Evolutionary conservation across 2,888 invertebrate species (phyloP).

Genomic region (Parnassius glacialis): DNA sequence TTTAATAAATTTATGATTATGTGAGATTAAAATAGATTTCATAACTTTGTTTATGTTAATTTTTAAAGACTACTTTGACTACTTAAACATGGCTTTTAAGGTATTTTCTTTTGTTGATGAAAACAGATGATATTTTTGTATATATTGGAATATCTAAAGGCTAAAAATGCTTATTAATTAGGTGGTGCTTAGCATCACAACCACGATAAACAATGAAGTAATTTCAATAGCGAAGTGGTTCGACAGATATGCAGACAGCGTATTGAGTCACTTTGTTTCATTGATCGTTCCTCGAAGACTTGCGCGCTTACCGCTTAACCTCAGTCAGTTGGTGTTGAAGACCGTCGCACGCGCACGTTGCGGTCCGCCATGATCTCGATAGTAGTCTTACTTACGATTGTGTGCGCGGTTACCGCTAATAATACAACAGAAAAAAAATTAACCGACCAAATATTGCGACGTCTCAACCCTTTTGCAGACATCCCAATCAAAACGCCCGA

Average conservation of each 20-base stretch:
- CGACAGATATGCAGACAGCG: slow-evolving; percentile 32
- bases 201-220: slow-evolving; percentile 40
- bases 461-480: slow-evolving; percentile 44
- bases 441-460: slow-evolving; percentile 49
- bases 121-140: too few species aligned
- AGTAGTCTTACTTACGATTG: slow-evolving; percentile 52
- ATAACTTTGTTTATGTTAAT: too few species aligned
- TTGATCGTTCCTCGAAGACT: slow-evolving; percentile 36
- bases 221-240: slow-evolving; percentile 52
- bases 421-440: slow-evolving; percentile 47
- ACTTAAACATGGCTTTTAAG: too few species aligned
- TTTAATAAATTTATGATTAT: too few species aligned
- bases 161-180: neutral
- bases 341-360: slow-evolving; percentile 68
- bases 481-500: slow-evolving; percentile 51
- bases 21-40: too few species aligned
- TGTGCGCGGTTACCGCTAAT: slow-evolving; percentile 52
- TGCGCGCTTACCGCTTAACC: slow-evolving; percentile 1
- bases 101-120: too few species aligned
- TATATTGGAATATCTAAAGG: too few species aligned
- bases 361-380: slow-evolving; percentile 49
- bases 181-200: neutral
- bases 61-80: too few species aligned
- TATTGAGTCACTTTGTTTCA: slow-evolving; percentile 32
- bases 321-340: slow-evolving; percentile 27